Base-by-base conservation (phyloP, 2,113 vertebrate species). In the Brachypodius melanocephalos region DNA sequence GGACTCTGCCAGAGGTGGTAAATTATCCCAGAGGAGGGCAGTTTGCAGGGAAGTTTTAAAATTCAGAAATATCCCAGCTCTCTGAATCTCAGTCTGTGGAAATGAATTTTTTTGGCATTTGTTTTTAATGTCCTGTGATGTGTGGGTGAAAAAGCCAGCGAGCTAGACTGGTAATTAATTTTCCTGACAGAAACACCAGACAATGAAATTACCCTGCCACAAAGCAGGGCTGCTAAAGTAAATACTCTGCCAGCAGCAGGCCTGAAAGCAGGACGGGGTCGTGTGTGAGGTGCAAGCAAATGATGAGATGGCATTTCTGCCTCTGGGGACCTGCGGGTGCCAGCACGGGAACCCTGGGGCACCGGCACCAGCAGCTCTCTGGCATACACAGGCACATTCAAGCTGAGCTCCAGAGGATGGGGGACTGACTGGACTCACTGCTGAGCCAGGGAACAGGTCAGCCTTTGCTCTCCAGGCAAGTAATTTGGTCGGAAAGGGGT, bases 181-280 rank as follows among this genome's bases (percentile, higher is more conserved):
- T 96, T 96, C 84, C 88, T 96, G 97, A 96, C 96, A 96, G 95
- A 96, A 96, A 97, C 86, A 93, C 88, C 96, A 96, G 95, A 96
- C 97, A 97, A 96, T 96, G 93, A 96, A 96, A 96, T 97, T 96
- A 96, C 81, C 81, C 77, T 95, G 95, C 96, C 93, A 91, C 93
- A 91, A 88, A 94, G 81, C 94, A 90, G 90, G 80, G 75, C 77
- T 93, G 78, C 93, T 96, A 80, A 95, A 97, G 94, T 97, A 97
- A 97, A 97, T 96, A 92, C 85, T 96, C 88, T 73, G 65, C 95
- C 88, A 71, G 90, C 38, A 3, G 95, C 81, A 76, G 86, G 88
- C 74, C 77, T 93, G 88, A 69, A 89, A 93, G 81, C 82, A 71
- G 81, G 77, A 90, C 0, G 0, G 52, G 89, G 78, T 96, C 49